Base-by-base conservation (phyloP, 1,140 invertebrate genomes). In the Bombus cullumanus region DNA sequence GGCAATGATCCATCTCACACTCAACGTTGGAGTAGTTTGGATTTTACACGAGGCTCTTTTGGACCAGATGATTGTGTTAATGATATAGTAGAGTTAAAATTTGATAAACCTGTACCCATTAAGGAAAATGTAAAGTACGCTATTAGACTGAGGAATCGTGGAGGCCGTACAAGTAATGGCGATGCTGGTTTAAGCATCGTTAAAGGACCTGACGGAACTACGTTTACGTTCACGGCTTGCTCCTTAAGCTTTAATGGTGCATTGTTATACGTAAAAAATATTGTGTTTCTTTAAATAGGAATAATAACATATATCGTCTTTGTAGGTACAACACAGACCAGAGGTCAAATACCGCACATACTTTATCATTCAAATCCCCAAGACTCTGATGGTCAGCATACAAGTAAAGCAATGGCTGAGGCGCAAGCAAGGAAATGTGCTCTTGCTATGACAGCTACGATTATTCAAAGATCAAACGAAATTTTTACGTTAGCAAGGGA, bases 271-370 rank as follows among this genome's bases (percentile, higher is more conserved):
- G 39, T 79, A 28, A 15, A 6, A 37, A 41, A 37, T 9, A 41
- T 13, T 8, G 3, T 41, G 47, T 64, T 31, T 4, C n/a, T 25
- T 77, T 34, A 71, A 66, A 13, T n/a, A 18, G 69, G 5, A 74
- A 22, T 64, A 43, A 53, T 47, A 71, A 87, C 43, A 47, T 22
- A 71, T 77, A 82, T n/a, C 73, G 68, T 77, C 77, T 28, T 53
- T 74, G 13, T n/a, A 94, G 94, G 94, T 53, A 95, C 99, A 1
- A 99, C 98, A 8, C 97, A 99, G 89, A 97, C 97, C 0, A 96
- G 99, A 64, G 99, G 99, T 68, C 99, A 99, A 95, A 97, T 99
- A 89, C 99, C 99, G 1, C 97, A 98, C 91, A 97, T 99, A 79
- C 96, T 99, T 12, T 99, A 99, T 94, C 98, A 98, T 92, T 97